Conservation (phyloP, 2,113 vertebrate genomes). For the Melozone crissalis region DNA sequence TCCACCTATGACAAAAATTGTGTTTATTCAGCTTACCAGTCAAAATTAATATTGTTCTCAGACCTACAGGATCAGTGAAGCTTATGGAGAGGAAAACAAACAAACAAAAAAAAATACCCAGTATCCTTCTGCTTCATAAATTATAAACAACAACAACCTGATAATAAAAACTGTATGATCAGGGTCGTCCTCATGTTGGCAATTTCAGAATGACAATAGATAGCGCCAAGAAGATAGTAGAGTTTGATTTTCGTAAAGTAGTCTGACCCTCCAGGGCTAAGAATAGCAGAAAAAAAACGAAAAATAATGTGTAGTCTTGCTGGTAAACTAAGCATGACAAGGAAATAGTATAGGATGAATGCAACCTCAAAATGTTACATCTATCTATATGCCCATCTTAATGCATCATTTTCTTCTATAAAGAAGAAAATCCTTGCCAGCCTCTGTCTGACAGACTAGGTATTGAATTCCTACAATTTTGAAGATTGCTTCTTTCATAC, state of each 20-base stretch:
- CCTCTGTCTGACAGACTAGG: neutral
- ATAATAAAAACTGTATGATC: conserved; percentile 36
- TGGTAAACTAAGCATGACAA: conserved; percentile 42
- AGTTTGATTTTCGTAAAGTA: conserved; percentile 39
- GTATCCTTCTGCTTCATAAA: conserved; percentile 49
- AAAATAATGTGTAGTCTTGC: conserved; percentile 35
- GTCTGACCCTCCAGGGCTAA: neutral
- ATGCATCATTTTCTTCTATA: neutral
- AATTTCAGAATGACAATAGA: conserved; percentile 2
- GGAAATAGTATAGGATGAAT: conserved; percentile 32
- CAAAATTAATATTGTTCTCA: conserved; percentile 61
- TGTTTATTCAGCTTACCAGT: conserved; percentile 62
- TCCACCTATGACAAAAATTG: conserved; percentile 31
- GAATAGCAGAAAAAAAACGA: conserved; percentile 24
- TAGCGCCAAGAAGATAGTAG: neutral
- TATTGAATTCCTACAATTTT: neutral
- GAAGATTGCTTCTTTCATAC: neutral
- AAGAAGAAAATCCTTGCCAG: neutral
- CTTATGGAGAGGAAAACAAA: conserved; percentile 40
- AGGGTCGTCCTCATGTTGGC: neutral
- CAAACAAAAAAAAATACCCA: neutral
- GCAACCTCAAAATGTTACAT: neutral
- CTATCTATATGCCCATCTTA: neutral
- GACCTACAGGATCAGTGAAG: conserved; percentile 36
- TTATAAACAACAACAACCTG: conserved; percentile 52